Conservation (phyloP, 2,888 invertebrate genomes). For the Chouioia cunea region DNA sequence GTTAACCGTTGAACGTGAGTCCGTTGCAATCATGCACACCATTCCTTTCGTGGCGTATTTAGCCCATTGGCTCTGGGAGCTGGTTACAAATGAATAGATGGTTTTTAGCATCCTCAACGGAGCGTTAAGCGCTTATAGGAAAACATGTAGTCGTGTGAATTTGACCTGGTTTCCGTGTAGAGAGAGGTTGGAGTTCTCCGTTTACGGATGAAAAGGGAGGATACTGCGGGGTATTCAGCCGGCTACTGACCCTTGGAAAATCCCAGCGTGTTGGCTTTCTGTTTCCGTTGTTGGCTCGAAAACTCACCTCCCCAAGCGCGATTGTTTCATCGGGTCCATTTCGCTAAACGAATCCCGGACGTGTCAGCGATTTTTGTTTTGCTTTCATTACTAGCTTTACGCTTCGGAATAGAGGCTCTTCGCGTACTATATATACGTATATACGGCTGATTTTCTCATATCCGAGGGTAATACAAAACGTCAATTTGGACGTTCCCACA, state of each 20-base stretch:
- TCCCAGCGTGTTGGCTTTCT: no score
- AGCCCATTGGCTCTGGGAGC: constrained; percentile 13
- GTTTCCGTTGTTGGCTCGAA: no score
- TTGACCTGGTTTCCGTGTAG: constrained; percentile 40
- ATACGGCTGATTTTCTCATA: constrained; percentile 3
- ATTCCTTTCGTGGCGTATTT: background rate
- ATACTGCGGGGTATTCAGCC: no score
- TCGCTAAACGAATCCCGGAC: constrained; percentile 31
- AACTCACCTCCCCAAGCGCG: background rate
- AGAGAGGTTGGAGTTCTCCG: no score
- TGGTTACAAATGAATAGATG: constrained; percentile 23
- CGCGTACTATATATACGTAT: no score
- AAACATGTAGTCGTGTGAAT: constrained; percentile 35
- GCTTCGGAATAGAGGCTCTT: no score
- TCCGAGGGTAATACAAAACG: constrained; percentile 8
- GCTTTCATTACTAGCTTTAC: no score
- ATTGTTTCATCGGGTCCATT: constrained; percentile 38
- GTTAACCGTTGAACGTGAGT: no score
- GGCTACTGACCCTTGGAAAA: no score
- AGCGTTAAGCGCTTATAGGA: constrained; percentile 26
- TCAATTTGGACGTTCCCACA: constrained; percentile 18
- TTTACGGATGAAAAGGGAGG: no score
- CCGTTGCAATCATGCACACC: no score
- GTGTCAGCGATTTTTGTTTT: constrained; percentile 9
- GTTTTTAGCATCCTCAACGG: constrained; percentile 15